phyloP scores from a whole-genome alignment of 2,797 vertebrate genomes.

The Enteromius treurensis region DNA sequence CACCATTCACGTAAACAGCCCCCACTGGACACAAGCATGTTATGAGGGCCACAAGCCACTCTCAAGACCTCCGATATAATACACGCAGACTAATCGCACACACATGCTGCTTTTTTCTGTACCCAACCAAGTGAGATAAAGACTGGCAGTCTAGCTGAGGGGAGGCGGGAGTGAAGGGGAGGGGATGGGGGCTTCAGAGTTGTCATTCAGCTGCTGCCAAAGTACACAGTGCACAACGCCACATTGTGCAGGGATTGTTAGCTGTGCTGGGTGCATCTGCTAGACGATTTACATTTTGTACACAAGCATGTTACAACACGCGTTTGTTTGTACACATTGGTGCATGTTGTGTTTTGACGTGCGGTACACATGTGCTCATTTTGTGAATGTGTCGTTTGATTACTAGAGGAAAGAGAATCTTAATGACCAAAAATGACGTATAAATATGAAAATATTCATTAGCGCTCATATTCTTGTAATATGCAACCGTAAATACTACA shows the following conservation, averaged over 20 bases:
- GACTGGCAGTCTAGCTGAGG: slow-evolving; percentile 76
- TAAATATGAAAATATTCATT: no score
- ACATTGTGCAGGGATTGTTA: slow-evolving; percentile 51
- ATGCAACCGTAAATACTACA: not conserved
- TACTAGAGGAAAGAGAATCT: not conserved
- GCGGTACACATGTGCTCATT: not conserved
- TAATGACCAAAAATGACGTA: not conserved
- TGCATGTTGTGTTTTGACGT: slow-evolving; percentile 11
- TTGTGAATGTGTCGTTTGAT: not conserved
- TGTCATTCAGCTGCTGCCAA: slow-evolving; percentile 66
- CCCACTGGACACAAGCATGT: slow-evolving; percentile 55
- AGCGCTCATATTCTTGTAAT: no score
- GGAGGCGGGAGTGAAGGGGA: slow-evolving; percentile 62
- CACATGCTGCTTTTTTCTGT: slow-evolving; percentile 75
- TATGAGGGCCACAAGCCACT: slow-evolving; percentile 46
- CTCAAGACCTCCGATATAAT: slow-evolving; percentile 58
- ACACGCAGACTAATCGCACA: slow-evolving; percentile 60
- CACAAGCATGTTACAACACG: slow-evolving; percentile 38
- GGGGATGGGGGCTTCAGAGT: slow-evolving; percentile 49
- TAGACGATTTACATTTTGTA: slow-evolving; percentile 36
- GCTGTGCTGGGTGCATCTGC: slow-evolving; percentile 48
- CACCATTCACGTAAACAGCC: slow-evolving; percentile 59
- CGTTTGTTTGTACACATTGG: slow-evolving; percentile 39
- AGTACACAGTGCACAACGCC: slow-evolving; percentile 51
- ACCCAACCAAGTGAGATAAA: slow-evolving; percentile 84